These are phyloP conservation scores for Neotoma lepida DNA, from an alignment of 2,113 vertebrate species.

Conservation along the genomic window DNA sequence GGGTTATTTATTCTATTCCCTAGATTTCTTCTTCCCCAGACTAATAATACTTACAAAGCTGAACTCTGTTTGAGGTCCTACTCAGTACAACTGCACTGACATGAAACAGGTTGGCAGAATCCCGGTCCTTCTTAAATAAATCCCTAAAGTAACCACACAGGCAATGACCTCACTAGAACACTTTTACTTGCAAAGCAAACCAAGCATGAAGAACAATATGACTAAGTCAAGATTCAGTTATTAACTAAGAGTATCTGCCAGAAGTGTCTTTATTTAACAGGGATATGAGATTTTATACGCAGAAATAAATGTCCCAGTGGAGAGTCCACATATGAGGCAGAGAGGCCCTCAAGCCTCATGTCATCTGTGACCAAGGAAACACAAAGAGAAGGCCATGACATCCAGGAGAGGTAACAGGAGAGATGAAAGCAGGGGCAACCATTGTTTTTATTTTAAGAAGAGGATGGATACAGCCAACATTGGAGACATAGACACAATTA, in stretches of 20 bases:
- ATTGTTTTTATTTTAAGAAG: not conserved
- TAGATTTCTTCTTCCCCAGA: not conserved
- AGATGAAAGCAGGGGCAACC: not conserved
- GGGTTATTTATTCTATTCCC: not conserved
- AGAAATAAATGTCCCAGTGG: not conserved
- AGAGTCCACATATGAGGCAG: not conserved
- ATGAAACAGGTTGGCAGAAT: not conserved
- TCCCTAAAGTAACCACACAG: not conserved
- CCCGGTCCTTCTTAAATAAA: not conserved
- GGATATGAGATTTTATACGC: not conserved
- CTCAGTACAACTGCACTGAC: not conserved
- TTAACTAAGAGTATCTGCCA: slow-evolving; percentile 8
- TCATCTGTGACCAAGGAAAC: not conserved
- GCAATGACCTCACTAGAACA: not conserved
- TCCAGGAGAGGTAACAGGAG: too few relatives aligned
- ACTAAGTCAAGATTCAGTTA: not conserved
- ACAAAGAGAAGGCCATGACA: not conserved
- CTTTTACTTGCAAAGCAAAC: slow-evolving; percentile 43
- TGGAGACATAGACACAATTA: slow-evolving; percentile 25
- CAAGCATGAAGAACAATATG: not conserved
- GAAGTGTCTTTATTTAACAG: not conserved
- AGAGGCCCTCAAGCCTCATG: not conserved
- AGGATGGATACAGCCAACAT: not conserved
- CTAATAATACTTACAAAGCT: not conserved
- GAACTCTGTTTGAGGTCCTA: not conserved